phyloP scores from a whole-genome alignment of 2,797 vertebrate species.

The Chiloscyllium punctatum region DNA sequence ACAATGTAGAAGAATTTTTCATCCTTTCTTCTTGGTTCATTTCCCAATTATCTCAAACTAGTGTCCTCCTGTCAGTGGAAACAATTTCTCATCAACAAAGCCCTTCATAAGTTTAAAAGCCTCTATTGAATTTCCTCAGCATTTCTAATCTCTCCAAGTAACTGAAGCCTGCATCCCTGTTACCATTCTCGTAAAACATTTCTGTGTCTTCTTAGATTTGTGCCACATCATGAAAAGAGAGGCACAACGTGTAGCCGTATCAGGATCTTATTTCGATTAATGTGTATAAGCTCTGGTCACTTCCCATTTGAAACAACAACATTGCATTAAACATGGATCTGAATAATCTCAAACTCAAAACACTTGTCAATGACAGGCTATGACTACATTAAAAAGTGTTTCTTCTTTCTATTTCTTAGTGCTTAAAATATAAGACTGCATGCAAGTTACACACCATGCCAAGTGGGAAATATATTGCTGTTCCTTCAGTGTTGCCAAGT shows the following conservation, averaged over 20 bases:
- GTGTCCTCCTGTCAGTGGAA: neutral
- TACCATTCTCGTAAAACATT: neutral
- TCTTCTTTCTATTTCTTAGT: neutral
- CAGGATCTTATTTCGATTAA: neutral
- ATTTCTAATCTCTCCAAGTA: neutral
- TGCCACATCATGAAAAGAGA: neutral
- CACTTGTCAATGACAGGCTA: neutral
- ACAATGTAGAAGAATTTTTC: neutral
- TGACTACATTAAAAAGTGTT: neutral
- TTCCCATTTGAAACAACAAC: neutral
- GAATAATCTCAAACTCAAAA: neutral
- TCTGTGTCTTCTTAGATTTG: neutral
- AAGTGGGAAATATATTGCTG: too few relatives aligned
- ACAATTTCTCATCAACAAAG: neutral
- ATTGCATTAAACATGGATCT: neutral
- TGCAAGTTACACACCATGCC: neutral
- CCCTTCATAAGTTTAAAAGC: neutral
- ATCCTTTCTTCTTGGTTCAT: neutral
- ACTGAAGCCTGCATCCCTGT: neutral
- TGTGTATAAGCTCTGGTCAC: neutral
- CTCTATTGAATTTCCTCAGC: neutral
- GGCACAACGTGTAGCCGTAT: neutral
- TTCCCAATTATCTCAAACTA: neutral
- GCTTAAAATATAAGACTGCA: neutral
- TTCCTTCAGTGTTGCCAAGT: too few relatives aligned